Percentiles rank a stretch among this genome's conserved stretches.
Evolutionary conservation across 2,797 vertebrate species (phyloP).

Genomic region (Calcarius lapponicus): DNA sequence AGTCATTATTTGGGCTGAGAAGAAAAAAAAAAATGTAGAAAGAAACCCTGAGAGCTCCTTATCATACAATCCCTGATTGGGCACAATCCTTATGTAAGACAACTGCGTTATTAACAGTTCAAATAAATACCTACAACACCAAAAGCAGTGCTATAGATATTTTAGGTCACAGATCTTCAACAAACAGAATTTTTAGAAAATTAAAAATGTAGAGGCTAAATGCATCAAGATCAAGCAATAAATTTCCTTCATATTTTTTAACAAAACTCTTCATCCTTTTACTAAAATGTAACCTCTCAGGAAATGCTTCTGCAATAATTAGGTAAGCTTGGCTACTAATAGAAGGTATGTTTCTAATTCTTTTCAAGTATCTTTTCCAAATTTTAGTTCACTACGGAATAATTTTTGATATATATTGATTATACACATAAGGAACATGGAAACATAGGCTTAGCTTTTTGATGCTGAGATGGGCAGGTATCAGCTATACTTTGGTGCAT

Average conservation of each 20-base stretch:
- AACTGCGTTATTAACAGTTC: background rate
- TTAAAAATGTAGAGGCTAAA: background rate
- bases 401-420: background rate
- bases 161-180: background rate
- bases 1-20: constrained; percentile 10
- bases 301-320: background rate
- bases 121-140: background rate
- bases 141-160: background rate
- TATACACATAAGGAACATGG: background rate
- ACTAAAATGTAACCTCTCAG: background rate
- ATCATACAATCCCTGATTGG: background rate
- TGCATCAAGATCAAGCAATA: background rate
- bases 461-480: background rate
- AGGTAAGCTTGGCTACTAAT: background rate
- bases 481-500: background rate
- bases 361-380: background rate
- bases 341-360: background rate
- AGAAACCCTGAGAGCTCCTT: background rate
- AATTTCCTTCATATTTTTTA: background rate
- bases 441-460: background rate
- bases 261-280: background rate
- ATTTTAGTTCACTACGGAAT: background rate
- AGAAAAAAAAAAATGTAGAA: background rate
- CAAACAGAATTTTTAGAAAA: background rate
- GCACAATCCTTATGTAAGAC: background rate